Percentiles rank a stretch among this genome's conserved stretches.
These are phyloP conservation scores for Drosophila sucinea DNA, from an alignment of 1,140 invertebrate species.

Conservation along the genomic window DNA sequence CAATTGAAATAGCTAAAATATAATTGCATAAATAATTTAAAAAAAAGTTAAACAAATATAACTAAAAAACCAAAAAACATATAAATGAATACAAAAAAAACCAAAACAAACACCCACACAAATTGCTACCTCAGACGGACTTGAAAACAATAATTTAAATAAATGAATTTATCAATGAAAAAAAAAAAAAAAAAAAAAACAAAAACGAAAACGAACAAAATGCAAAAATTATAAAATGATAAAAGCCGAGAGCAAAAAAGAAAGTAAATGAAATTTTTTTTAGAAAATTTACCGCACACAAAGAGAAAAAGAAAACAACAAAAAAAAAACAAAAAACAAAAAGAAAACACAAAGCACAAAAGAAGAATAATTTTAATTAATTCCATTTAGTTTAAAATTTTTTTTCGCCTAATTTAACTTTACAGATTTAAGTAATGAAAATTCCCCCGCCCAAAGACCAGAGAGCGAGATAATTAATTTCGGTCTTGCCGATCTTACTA, in stretches of 20 bases:
- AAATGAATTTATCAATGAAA: constrained; percentile 71
- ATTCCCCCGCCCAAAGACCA: constrained; percentile 29
- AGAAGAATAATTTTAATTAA: constrained; percentile 33
- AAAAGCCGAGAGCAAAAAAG: constrained; percentile 44
- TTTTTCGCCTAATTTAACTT: constrained; percentile 34
- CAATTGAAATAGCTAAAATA: constrained; percentile 49
- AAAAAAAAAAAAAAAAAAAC: constrained; percentile 39
- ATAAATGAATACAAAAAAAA: constrained; percentile 41
- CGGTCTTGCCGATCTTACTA: too few relatives aligned
- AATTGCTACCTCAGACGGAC: constrained; percentile 81
- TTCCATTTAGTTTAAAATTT: constrained; percentile 31
- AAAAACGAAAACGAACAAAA: constrained; percentile 38
- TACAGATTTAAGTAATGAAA: constrained; percentile 54
- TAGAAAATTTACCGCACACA: constrained; percentile 67
- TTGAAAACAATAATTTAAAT: constrained; percentile 82
- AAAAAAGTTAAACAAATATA: constrained; percentile 34
- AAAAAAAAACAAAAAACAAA: constrained; percentile 18
- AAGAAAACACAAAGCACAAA: constrained; percentile 14
- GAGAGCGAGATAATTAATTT: background rate
- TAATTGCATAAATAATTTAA: constrained; percentile 37
- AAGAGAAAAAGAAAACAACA: constrained; percentile 31
- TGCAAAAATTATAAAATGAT: constrained; percentile 26
- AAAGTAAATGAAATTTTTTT: constrained; percentile 59
- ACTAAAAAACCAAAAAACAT: constrained; percentile 42
- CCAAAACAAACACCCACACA: constrained; percentile 52